A percentile compares a stretch with the other conserved stretches of the same genome.
Conservation (phyloP, 2,113 vertebrate species). For the Neomonachus schauinslandi region DNA sequence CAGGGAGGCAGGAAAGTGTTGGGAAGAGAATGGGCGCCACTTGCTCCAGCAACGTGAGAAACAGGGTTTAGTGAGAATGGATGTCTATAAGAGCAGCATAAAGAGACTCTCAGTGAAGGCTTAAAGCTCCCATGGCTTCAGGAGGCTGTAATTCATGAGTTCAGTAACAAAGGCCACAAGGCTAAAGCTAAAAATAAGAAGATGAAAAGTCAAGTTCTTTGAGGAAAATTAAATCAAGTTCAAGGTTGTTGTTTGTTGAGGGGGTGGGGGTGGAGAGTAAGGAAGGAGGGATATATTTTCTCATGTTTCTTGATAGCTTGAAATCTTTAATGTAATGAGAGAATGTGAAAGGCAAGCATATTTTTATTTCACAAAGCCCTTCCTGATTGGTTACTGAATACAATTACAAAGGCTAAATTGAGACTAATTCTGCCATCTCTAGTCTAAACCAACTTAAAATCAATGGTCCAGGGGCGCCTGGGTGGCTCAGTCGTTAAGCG, state of each 20-base stretch:
- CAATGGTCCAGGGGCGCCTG: neutral
- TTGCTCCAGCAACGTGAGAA: neutral
- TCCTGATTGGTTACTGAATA: slow-evolving; percentile 67
- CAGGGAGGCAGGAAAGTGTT: neutral
- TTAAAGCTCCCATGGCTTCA: slow-evolving; percentile 11
- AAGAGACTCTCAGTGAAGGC: slow-evolving; percentile 3
- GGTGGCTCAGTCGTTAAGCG: too few relatives aligned
- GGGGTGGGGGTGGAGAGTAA: neutral
- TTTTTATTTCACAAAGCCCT: slow-evolving; percentile 15
- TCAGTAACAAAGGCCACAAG: slow-evolving; percentile 20
- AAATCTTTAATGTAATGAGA: neutral
- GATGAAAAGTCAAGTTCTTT: slow-evolving; percentile 57
- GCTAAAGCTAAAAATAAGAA: slow-evolving; percentile 52
- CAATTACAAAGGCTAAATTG: slow-evolving; percentile 74
- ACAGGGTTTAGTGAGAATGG: slow-evolving; percentile 6
- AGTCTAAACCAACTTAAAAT: slow-evolving; percentile 68
- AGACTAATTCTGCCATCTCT: slow-evolving; percentile 72
- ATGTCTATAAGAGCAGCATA: neutral
- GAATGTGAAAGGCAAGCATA: slow-evolving; percentile 65
- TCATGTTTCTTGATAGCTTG: slow-evolving; percentile 6
- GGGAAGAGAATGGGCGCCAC: neutral
- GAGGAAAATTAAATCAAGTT: slow-evolving; percentile 56
- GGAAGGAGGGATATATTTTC: neutral
- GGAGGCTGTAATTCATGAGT: slow-evolving; percentile 58
- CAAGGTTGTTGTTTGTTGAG: neutral